Evolutionary conservation across 1,140 invertebrate species (phyloP), one percentile per base, ranked within the genome.

Genomic region (Dufourea novaeangliae): DNA sequence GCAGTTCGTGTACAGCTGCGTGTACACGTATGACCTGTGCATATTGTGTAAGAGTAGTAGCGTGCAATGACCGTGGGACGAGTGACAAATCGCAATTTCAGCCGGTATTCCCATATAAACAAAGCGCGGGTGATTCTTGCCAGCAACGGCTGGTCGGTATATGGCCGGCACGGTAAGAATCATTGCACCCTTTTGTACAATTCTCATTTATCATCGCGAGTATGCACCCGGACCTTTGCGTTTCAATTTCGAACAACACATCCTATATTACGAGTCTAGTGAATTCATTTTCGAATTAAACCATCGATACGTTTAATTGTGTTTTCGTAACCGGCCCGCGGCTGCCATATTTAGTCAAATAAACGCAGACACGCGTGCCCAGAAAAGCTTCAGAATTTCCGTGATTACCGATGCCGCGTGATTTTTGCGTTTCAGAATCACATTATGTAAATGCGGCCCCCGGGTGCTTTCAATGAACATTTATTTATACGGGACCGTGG

Each of bases 11-110:
- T 54, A 25, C 11, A 34, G 29, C 32, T n/a, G 25, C 1, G 27
- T 34, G 32, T 10, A 64, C 57, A 61, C 41, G 56, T 70, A 70
- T 17, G 52, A n/a, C 39, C 17, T 14, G 37, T 25, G 8, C 20
- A 20, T 59, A 14, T 73, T 61, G 32, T 61, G 25, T 39, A 52
- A 76, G 14, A 61, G 5, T 20, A 2, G 44, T 70, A 29, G 74
- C 74, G 54, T 50, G 54, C 54, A 68, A 46, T 52, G 66, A 76
- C 66, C 66, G 74, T 76, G 74, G 56, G 74, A 70, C 54, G 20
- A 46, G 25, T 61, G 66, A 70, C 66, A 70, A 59, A 69, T 37
- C 50, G 22, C 46, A n/a, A 67, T 66, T 74, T 74, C 34, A n/a
- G 29, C 20, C 11, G 8, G 12, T 29, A 66, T 41, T 25, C 46